These are phyloP conservation scores for Sarcophaga caerulescens DNA, from an alignment of 2,888 invertebrate species.

Conservation along the genomic window DNA sequence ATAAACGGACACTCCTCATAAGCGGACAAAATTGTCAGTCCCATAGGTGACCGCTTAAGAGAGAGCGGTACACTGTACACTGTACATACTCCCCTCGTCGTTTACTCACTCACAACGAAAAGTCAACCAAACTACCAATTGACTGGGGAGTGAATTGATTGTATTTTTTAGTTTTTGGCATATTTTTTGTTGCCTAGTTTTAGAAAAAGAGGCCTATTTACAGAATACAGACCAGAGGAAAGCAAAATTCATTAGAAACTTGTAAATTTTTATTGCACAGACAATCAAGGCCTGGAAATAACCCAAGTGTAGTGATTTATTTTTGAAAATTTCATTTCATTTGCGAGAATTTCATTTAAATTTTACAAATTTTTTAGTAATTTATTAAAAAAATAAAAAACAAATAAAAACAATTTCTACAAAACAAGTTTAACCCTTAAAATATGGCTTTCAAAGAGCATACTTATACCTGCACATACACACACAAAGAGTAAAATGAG, in stretches of 20 bases:
- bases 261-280: slow-evolving; percentile 26
- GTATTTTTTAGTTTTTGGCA: too few species aligned
- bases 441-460: too few species aligned
- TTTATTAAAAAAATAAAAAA: background rate
- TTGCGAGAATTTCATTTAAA: background rate
- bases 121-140: slow-evolving; percentile 31
- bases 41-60: too few species aligned
- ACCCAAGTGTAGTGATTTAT: slow-evolving; percentile 61
- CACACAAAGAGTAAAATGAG: too few species aligned
- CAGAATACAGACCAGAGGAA: background rate
- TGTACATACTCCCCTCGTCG: slow-evolving; percentile 18
- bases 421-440: too few species aligned
- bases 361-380: background rate
- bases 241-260: slow-evolving; percentile 50
- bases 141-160: slow-evolving; percentile 54
- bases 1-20: too few species aligned
- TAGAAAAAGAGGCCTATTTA: background rate
- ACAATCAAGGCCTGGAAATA: slow-evolving; percentile 38
- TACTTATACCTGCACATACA: too few species aligned
- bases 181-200: background rate
- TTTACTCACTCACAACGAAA: slow-evolving; percentile 37
- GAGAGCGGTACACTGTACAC: too few species aligned
- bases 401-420: too few species aligned
- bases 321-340: slow-evolving; percentile 40
- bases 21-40: too few species aligned